Evolutionary conservation across 1,140 invertebrate species (phyloP).

Genomic region (Zaprionus inermis): DNA sequence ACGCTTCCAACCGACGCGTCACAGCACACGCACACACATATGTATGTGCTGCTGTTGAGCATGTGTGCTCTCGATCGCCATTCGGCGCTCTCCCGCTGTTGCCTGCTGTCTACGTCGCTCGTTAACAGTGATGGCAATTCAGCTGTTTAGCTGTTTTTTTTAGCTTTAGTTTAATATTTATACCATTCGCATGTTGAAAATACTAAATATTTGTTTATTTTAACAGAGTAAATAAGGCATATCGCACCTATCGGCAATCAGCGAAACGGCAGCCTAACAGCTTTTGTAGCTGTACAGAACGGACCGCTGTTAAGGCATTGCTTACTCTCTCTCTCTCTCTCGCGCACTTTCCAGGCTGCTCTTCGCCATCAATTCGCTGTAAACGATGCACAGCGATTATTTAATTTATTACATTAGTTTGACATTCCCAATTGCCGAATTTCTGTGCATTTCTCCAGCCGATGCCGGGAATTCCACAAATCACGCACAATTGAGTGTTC

Average conservation of each 20-base stretch:
- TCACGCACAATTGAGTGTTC: constrained; percentile 4
- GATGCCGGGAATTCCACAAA: constrained; percentile 9
- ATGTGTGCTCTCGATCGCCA: constrained; percentile 39
- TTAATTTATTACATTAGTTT: constrained; percentile 18
- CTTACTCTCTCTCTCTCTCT: not conserved
- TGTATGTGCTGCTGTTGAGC: constrained; percentile 9
- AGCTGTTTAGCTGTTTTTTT: not conserved
- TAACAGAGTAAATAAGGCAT: no score
- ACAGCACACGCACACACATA: not conserved
- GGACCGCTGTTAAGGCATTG: not conserved
- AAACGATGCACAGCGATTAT: not conserved
- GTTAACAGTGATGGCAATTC: constrained; percentile 16
- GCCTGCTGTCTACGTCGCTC: constrained; percentile 11
- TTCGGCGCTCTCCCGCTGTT: constrained; percentile 24
- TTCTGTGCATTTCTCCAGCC: constrained; percentile 17
- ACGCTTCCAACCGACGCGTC: constrained; percentile 37
- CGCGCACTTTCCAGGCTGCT: constrained; percentile 3
- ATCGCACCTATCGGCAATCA: no score
- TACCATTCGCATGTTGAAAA: no score
- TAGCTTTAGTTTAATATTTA: no score
- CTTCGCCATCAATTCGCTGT: constrained; percentile 31
- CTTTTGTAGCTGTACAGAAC: not conserved
- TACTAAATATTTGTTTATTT: no score
- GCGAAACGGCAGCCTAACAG: not conserved
- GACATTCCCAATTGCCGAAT: constrained; percentile 23